Conservation (phyloP, 37 sponge, comb jelly and placozoan genomes). For the Halichondria panicea region DNA sequence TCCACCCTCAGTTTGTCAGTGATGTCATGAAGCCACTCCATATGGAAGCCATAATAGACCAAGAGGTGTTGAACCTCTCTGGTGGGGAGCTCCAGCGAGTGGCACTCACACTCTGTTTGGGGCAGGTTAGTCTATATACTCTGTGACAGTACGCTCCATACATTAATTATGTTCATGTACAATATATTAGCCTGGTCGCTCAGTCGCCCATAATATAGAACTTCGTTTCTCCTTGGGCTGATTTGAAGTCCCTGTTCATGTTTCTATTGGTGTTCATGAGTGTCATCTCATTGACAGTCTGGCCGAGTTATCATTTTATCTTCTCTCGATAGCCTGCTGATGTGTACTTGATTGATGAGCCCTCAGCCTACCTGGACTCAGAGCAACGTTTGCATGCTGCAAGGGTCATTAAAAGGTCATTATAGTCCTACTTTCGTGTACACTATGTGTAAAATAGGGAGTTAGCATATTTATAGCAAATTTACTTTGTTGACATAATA, state of each 20-base stretch:
- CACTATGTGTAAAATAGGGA: not conserved
- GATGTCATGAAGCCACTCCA: slow-evolving; percentile 98
- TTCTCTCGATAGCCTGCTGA: slow-evolving; percentile 86
- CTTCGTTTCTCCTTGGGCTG: too few species aligned
- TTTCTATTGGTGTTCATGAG: too few species aligned
- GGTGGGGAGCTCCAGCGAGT: slow-evolving; percentile 99
- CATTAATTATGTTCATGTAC: too few species aligned
- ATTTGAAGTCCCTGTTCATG: too few species aligned
- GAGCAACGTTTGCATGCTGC: slow-evolving; percentile 97
- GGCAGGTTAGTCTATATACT: slow-evolving; percentile 69
- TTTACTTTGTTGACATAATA: not conserved
- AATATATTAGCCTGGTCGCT: too few species aligned
- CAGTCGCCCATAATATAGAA: too few species aligned
- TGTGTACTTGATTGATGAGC: slow-evolving; percentile 97
- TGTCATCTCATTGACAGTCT: not conserved
- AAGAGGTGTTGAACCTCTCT: slow-evolving; percentile 93
- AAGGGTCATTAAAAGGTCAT: slow-evolving; percentile 93
- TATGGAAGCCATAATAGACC: slow-evolving; percentile 84
- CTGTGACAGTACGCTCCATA: too few species aligned
- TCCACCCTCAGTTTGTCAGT: slow-evolving; percentile 96
- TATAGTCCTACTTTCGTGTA: not conserved
- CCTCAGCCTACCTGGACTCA: slow-evolving; percentile 98
- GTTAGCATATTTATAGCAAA: not conserved
- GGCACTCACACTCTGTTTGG: slow-evolving; percentile 89
- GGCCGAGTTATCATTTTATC: not conserved